Conservation (phyloP, 1,140 invertebrate genomes). For the Venustaconcha ellipsiformis region DNA sequence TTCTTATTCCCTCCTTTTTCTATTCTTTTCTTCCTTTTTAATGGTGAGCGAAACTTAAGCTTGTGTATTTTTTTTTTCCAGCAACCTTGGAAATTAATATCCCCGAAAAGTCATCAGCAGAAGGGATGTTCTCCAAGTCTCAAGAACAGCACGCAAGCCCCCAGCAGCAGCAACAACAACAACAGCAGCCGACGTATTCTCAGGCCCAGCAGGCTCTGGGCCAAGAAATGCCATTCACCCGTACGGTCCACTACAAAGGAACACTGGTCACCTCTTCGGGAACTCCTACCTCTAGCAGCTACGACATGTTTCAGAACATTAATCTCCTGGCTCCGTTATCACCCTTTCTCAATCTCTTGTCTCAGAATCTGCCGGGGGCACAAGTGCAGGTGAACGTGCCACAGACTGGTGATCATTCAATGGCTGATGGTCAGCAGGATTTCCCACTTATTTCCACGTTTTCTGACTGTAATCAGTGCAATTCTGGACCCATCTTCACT, state of each 20-base stretch:
- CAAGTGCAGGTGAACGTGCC: slow-evolving; percentile 41
- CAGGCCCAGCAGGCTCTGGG: slow-evolving; percentile 8
- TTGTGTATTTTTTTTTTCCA: slow-evolving; percentile 29
- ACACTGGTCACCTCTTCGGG: slow-evolving; percentile 64
- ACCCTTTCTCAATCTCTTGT: slow-evolving; percentile 59
- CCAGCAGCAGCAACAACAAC: slow-evolving; percentile 33
- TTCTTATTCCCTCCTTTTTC: slow-evolving; percentile 6
- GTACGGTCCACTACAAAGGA: slow-evolving; percentile 68
- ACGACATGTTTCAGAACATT: slow-evolving; percentile 38
- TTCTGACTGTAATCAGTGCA: slow-evolving; percentile 21
- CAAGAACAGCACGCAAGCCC: slow-evolving; percentile 34
- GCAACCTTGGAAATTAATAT: slow-evolving; percentile 58
- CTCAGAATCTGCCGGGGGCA: slow-evolving; percentile 46
- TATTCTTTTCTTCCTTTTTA: slow-evolving; percentile 43
- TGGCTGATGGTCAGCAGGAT: slow-evolving; percentile 15
- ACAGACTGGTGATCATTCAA: slow-evolving; percentile 21
- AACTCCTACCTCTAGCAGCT: slow-evolving; percentile 44
- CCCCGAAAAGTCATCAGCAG: slow-evolving; percentile 49
- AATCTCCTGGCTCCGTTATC: slow-evolving; percentile 57
- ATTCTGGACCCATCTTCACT: slow-evolving; percentile 27
- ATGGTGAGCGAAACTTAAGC: slow-evolving; percentile 46
- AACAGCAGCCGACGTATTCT: slow-evolving; percentile 10
- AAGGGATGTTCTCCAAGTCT: slow-evolving; percentile 39
- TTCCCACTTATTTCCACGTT: slow-evolving; percentile 28
- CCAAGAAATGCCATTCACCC: slow-evolving; percentile 43